These are phyloP conservation scores for Morelia viridis DNA, from an alignment of 2,797 vertebrate genomes.

Conservation along the genomic window DNA sequence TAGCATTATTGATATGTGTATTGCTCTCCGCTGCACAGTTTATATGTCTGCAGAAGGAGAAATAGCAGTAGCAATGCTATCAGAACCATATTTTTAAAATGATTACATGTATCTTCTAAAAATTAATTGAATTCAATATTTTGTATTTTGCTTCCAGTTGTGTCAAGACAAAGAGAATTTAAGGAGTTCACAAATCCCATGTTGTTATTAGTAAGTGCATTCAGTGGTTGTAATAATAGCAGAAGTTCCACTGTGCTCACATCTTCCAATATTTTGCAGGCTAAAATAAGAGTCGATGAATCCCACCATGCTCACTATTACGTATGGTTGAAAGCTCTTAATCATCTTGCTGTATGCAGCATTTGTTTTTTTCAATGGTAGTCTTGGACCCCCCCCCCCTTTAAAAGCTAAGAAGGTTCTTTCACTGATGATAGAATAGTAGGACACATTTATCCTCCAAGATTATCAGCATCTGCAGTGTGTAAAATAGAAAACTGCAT, in stretches of 20 bases:
- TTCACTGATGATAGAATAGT: not conserved
- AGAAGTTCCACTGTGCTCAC: not conserved
- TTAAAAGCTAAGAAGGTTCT: not conserved
- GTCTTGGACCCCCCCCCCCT: not conserved
- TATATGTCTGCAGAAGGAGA: not conserved
- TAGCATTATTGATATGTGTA: not conserved
- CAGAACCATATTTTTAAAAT: not conserved
- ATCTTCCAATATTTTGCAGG: not conserved
- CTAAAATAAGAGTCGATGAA: not conserved
- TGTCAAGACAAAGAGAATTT: not conserved
- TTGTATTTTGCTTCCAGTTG: not conserved
- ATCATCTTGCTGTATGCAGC: not conserved
- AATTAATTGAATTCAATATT: not conserved
- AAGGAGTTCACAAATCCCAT: not conserved
- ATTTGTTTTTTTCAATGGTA: not conserved
- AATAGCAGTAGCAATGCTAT: not conserved
- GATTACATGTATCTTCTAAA: not conserved
- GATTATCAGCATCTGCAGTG: not conserved
- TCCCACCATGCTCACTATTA: not conserved
- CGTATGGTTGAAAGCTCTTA: not conserved
- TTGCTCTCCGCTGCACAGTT: not conserved
- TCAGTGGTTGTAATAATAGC: not conserved
- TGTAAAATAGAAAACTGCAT: not conserved
- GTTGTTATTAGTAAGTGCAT: not conserved
- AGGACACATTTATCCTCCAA: not conserved